Percentiles rank a stretch among this genome's conserved stretches.
Evolutionary conservation across 2,113 vertebrate genomes (phyloP).

Genomic region (Notechis scutatus): DNA sequence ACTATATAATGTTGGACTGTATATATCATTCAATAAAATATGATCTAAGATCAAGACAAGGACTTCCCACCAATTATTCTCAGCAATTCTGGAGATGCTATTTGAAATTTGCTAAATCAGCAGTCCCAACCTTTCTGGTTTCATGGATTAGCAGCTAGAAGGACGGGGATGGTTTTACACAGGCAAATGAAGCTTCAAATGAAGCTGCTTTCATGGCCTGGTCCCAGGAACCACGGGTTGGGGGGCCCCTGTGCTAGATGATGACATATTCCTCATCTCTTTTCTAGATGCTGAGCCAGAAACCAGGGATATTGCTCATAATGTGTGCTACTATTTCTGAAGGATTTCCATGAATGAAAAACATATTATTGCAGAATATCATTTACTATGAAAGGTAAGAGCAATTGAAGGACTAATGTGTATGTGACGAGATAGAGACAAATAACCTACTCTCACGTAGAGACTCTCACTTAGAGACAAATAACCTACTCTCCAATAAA

Average conservation of each 20-base stretch:
- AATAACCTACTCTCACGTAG: too few relatives aligned
- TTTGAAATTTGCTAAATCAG: not conserved
- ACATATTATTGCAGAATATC: not conserved
- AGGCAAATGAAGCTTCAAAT: not conserved
- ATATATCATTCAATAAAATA: not conserved
- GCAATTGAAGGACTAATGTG: not conserved
- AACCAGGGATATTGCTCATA: not conserved
- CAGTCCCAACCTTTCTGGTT: not conserved
- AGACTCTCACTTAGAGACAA: too few relatives aligned
- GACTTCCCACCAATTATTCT: not conserved
- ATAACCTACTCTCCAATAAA: too few relatives aligned
- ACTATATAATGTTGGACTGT: not conserved
- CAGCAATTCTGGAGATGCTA: not conserved
- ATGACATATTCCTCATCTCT: not conserved
- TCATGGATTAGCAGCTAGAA: fast-evolving
- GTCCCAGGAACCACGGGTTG: not conserved
- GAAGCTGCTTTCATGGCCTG: not conserved
- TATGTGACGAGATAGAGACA: not conserved
- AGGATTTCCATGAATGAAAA: not conserved
- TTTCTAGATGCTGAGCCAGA: not conserved
- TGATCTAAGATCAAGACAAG: not conserved
- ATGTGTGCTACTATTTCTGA: not conserved
- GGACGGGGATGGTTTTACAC: not conserved
- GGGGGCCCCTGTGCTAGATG: not conserved
- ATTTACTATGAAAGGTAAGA: not conserved